Conservation (phyloP, 2,888 invertebrate genomes). For the Campoplex nolae region DNA sequence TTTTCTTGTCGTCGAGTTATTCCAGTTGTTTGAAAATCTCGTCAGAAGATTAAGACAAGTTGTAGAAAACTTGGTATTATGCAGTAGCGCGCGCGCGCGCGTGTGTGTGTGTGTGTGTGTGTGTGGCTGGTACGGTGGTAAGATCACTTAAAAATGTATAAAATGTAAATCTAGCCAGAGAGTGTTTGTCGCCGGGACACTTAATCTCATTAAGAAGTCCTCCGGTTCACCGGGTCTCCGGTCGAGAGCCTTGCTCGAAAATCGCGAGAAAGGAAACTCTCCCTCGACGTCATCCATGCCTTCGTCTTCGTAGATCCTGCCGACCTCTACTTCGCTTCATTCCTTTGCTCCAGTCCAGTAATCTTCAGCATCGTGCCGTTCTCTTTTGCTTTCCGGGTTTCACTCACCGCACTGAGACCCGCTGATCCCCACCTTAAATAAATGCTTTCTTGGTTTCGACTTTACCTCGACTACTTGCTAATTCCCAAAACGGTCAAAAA, state of each 20-base stretch:
- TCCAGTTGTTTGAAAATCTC: conserved; percentile 59
- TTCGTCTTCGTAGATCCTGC: conserved; percentile 40
- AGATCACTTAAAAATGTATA: conserved; percentile 83
- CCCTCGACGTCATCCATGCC: conserved; percentile 43
- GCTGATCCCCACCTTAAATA: conserved; percentile 82
- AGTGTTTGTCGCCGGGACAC: conserved; percentile 82
- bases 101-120: conserved; percentile 10
- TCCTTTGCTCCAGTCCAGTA: conserved; percentile 72
- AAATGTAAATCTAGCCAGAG: conserved; percentile 83
- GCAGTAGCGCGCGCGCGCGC: background rate
- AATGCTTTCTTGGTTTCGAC: conserved; percentile 80
- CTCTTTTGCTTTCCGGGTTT: conserved; percentile 60
- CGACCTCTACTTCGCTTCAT: conserved; percentile 70
- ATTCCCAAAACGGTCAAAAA: conserved; percentile 73
- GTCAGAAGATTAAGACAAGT: conserved; percentile 65
- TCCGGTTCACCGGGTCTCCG: conserved; percentile 67
- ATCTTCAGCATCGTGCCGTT: conserved; percentile 80
- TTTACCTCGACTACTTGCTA: conserved; percentile 65
- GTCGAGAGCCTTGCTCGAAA: conserved; percentile 47
- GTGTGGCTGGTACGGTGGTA: conserved; percentile 65
- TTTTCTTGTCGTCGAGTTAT: conserved; percentile 51
- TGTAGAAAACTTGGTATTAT: conserved; percentile 62
- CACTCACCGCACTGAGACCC: conserved; percentile 72
- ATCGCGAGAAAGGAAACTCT: conserved; percentile 46
- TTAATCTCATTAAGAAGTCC: conserved; percentile 85